Evolutionary conservation across 2,888 invertebrate genomes (phyloP), one percentile per base, ranked within the genome.

Genomic region (Laspeyria flexula): DNA sequence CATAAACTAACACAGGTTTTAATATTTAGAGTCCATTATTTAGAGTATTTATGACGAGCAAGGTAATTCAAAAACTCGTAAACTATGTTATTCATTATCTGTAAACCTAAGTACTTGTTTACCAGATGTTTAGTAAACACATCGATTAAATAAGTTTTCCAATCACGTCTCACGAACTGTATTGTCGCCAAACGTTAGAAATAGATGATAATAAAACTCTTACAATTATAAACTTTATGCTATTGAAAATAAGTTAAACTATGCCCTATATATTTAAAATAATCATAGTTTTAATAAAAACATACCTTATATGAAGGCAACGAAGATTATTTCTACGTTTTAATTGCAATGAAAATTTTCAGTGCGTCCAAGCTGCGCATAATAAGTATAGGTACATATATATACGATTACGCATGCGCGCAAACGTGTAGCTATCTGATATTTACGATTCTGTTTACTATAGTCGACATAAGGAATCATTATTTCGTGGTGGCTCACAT

Each of bases 361-460:
- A n/a, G n/a, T n/a, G n/a, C n/a, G n/a, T n/a, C n/a, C n/a, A n/a
- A n/a, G n/a, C n/a, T n/a, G n/a, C n/a, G n/a, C n/a, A n/a, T n/a
- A n/a, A n/a, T n/a, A n/a, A n/a, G n/a, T n/a, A n/a, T n/a, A n/a
- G n/a, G n/a, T n/a, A n/a, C n/a, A 21, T 21, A 5, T 5, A 5
- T 31, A 27, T 43, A 52, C 25, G 25, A 4, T 25, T 18, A 18
- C 58, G 46, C 60, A 41, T 64, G 66, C 55, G 34, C 31, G 35
- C 39, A 53, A 65, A 62, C 65, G 57, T 59, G 60, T 51, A 16
- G 33, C 35, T 65, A 52, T 59, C 50, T 55, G 30, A 48, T 53
- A 64, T 65, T 68, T 65, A 70, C 55, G 62, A 59, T 52, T 33
- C 27, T 70, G 70, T 72, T 72, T 72, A 70, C 62, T 60, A 58